Conservation (phyloP, 64 coral and sea anemone species). For the Platygyra sinensis region DNA sequence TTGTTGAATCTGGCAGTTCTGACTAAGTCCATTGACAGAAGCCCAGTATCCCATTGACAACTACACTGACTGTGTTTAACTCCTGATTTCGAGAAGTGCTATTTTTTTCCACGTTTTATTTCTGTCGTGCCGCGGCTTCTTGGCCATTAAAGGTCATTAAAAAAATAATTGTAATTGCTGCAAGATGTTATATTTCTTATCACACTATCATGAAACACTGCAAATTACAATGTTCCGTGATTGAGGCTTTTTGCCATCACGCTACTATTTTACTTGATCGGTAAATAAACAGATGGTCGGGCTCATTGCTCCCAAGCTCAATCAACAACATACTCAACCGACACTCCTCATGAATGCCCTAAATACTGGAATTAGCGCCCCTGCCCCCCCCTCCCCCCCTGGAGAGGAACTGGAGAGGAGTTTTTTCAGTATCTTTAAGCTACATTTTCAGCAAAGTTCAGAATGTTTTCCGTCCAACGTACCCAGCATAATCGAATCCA, state of each 20-base stretch:
- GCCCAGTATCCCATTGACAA: no score
- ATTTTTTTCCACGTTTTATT: background rate
- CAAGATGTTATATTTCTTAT: background rate
- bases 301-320: background rate
- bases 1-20: no score
- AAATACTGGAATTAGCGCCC: no score
- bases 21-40: no score
- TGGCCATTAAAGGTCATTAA: background rate
- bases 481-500: no score
- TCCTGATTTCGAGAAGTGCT: background rate
- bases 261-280: background rate
- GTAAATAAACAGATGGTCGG: background rate
- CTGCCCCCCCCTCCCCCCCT: no score
- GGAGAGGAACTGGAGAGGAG: no score
- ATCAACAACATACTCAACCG: background rate
- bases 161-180: background rate
- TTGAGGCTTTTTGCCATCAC: background rate
- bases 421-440: no score
- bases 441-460: no score
- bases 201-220: background rate
- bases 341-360: no score
- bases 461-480: no score
- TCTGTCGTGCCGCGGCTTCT: background rate
- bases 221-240: background rate
- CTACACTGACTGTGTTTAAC: no score